A percentile compares a stretch with the other conserved stretches of the same genome.
phyloP scores from a whole-genome alignment of 1,140 invertebrate genomes.

The Zaprionus tsacasi region DNA sequence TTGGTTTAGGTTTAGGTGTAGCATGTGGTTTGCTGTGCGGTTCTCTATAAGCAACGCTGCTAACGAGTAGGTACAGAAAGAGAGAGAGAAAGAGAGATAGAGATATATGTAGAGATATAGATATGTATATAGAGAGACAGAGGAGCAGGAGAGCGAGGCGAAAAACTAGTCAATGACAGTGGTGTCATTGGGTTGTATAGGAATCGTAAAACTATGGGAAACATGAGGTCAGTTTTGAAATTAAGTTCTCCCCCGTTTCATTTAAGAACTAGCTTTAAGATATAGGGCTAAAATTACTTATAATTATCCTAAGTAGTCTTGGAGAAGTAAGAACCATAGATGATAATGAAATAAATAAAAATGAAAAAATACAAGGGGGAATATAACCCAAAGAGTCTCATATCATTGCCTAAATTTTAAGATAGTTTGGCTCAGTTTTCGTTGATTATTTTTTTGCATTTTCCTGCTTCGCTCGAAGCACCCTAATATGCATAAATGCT shows the following conservation, averaged over 20 bases:
- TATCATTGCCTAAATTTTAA: background rate
- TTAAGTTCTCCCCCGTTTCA: background rate
- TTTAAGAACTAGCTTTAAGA: background rate
- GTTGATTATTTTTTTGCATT: background rate
- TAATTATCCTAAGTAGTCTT: too few relatives aligned
- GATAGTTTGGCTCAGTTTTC: background rate
- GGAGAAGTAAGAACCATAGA: too few relatives aligned
- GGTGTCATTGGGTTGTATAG: background rate
- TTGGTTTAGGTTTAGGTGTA: conserved; percentile 17
- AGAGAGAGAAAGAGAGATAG: background rate
- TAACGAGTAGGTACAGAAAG: background rate
- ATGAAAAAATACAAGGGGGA: too few relatives aligned
- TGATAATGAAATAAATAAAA: too few relatives aligned
- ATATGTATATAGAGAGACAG: too few relatives aligned
- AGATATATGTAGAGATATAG: too few relatives aligned
- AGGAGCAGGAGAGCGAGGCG: background rate
- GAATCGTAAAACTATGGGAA: background rate
- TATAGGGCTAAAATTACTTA: too few relatives aligned
- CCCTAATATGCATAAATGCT: conserved; percentile 10
- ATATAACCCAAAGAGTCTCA: background rate
- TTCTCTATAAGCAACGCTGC: background rate
- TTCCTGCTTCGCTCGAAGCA: background rate
- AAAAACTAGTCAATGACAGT: conserved; percentile 4
- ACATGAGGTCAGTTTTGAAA: background rate
- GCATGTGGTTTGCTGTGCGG: conserved; percentile 20